Percentiles rank a stretch among this genome's conserved stretches.
Conservation (phyloP, 1,140 invertebrate genomes). For the Zaprionus capensis region DNA sequence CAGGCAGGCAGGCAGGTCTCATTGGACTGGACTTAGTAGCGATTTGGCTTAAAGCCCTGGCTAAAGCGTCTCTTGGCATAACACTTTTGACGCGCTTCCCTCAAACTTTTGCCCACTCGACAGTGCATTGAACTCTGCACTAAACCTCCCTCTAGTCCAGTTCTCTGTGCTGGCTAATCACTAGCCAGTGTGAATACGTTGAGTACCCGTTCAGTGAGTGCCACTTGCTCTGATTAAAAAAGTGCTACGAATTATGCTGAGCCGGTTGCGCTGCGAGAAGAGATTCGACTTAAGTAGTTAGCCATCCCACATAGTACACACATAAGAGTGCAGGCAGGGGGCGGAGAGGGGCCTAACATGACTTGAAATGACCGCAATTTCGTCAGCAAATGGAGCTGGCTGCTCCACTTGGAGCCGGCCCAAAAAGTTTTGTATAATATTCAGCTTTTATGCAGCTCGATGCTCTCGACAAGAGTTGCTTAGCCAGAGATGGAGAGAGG, state of each 20-base stretch:
- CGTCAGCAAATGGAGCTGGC: conserved; percentile 31
- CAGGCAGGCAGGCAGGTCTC: background rate
- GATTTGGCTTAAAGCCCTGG: conserved; percentile 61
- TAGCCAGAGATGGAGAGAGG: background rate
- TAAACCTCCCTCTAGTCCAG: background rate
- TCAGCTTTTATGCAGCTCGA: conserved; percentile 8
- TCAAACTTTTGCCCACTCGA: conserved; percentile 19
- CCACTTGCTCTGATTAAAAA: conserved; percentile 80
- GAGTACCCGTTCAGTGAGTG: conserved; percentile 22
- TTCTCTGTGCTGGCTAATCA: conserved; percentile 54
- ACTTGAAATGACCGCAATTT: conserved; percentile 63
- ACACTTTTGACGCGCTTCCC: conserved; percentile 55
- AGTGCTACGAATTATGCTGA: conserved; percentile 63
- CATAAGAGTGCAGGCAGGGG: conserved; percentile 11
- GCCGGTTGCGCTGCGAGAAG: conserved; percentile 53
- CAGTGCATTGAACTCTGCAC: conserved; percentile 67
- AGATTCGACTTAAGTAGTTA: conserved; percentile 32
- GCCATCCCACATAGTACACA: conserved; percentile 57
- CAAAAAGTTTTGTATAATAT: conserved; percentile 43
- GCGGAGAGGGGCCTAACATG: background rate
- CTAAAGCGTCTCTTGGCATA: conserved; percentile 50
- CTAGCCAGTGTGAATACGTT: conserved; percentile 33
- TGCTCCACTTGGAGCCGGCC: conserved; percentile 60
- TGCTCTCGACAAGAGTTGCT: background rate
- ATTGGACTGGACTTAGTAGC: conserved; percentile 61